Base-by-base conservation (phyloP, 2,888 invertebrate species). In the Acrocyrtus sp. region DNA sequence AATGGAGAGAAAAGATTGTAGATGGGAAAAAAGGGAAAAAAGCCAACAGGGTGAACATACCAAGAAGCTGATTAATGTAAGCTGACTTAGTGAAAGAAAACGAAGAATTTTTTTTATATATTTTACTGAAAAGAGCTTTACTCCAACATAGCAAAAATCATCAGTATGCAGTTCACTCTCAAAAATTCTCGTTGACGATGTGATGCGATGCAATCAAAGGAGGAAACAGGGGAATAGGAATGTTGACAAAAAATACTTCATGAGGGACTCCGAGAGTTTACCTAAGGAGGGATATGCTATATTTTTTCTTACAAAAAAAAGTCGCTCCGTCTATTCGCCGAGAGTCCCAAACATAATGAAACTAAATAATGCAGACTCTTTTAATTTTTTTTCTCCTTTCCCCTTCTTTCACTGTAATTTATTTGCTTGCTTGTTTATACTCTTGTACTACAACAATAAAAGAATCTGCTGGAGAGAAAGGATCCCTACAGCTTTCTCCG, bases 81-180 rank as follows among this genome's bases (percentile, higher is more conserved):
- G 12, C 8, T 12, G 8, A 39, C 8, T 47, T 58, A 58, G 47
- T 27, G 27, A 29, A 56, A 27, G 19, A 29, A 47, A 58, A 47
- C 43, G n/a, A n/a, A n/a, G 47, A 58, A 58, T 58, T 58, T 58
- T 29, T 29, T n/a, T n/a, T n/a, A n/a, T n/a, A n/a, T n/a, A n/a
- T n/a, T n/a, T n/a, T n/a, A n/a, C n/a, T n/a, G n/a, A n/a, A 47
- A 58, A 51, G 47, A 58, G 58, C 58, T 47, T 58, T 29, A 27
- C 47, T 47, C 29, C 29, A 47, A 15, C 24, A 47, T 47, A 24
- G 34, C 47, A 43, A 48, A 50, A 51, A 67, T n/a, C n/a, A n/a
- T 67, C 67, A 67, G 67, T 67, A 67, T 67, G 67, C 67, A 67
- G 67, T 48, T 34, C 58, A 67, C 41, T 58, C 26, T n/a, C 53